Evolutionary conservation across 2,113 vertebrate genomes (phyloP).

Genomic region (Deroptyus accipitrinus): DNA sequence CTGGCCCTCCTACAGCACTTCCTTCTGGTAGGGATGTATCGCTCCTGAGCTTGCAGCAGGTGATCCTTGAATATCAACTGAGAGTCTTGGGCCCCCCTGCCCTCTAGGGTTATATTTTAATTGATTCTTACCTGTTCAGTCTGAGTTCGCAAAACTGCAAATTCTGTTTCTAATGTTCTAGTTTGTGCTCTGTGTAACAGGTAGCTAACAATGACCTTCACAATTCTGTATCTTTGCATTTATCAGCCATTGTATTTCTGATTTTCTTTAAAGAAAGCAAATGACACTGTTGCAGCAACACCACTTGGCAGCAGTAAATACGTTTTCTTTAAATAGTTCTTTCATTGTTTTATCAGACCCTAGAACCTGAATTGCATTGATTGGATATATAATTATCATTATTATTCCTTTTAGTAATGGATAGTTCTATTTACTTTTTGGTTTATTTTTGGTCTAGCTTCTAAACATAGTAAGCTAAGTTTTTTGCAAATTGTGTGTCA

Average conservation of each 20-base stretch:
- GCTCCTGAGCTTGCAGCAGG: no score
- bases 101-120: not conserved
- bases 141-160: not conserved
- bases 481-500: not conserved
- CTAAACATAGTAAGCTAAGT: not conserved
- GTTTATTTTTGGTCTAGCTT: not conserved
- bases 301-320: not conserved
- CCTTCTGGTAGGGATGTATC: no score
- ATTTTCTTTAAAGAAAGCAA: not conserved
- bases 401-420: not conserved
- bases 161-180: not conserved
- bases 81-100: no score
- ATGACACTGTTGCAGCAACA: not conserved
- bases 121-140: not conserved
- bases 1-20: no score
- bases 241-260: not conserved
- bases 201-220: not conserved
- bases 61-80: no score
- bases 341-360: not conserved
- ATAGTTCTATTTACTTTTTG: not conserved
- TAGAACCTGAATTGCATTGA: not conserved
- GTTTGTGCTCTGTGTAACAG: not conserved
- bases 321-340: not conserved
- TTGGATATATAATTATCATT: not conserved
- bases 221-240: not conserved